Evolutionary conservation across 2,113 vertebrate species (phyloP).

Genomic region (Microcebus lehilahytsara): DNA sequence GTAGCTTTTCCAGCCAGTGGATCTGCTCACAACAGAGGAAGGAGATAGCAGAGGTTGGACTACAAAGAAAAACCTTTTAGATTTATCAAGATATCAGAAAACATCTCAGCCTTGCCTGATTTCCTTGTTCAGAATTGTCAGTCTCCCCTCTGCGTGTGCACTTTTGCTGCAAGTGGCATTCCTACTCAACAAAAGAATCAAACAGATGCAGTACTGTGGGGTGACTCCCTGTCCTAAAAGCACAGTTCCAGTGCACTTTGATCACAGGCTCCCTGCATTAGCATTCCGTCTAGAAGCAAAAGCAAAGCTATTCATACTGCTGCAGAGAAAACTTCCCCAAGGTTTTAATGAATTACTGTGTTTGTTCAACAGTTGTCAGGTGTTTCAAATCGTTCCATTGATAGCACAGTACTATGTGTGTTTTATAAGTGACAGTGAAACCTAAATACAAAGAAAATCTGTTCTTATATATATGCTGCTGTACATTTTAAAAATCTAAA

Average conservation of each 20-base stretch:
- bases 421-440: slow-evolving; percentile 75
- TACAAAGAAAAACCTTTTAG: slow-evolving; percentile 59
- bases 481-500: slow-evolving; percentile 48
- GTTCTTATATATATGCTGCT: not conserved
- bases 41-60: slow-evolving; percentile 30
- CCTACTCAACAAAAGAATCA: slow-evolving; percentile 73
- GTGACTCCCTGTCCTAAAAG: slow-evolving; percentile 77
- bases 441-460: slow-evolving; percentile 40
- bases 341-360: slow-evolving; percentile 81
- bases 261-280: slow-evolving; percentile 79
- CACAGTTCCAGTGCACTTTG: slow-evolving; percentile 80
- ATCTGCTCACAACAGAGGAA: slow-evolving; percentile 54
- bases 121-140: slow-evolving; percentile 69
- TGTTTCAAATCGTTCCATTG: slow-evolving; percentile 65
- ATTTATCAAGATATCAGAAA: slow-evolving; percentile 63
- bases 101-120: slow-evolving; percentile 41
- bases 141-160: not conserved
- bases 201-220: slow-evolving; percentile 56
- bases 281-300: slow-evolving; percentile 78
- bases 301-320: slow-evolving; percentile 72
- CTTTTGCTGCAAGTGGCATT: slow-evolving; percentile 73
- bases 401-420: slow-evolving; percentile 35
- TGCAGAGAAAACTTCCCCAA: slow-evolving; percentile 77
- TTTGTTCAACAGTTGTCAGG: slow-evolving; percentile 82
- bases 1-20: slow-evolving; percentile 50